Conservation (phyloP, 2,113 vertebrate genomes). For the Corydoras maculifer region DNA sequence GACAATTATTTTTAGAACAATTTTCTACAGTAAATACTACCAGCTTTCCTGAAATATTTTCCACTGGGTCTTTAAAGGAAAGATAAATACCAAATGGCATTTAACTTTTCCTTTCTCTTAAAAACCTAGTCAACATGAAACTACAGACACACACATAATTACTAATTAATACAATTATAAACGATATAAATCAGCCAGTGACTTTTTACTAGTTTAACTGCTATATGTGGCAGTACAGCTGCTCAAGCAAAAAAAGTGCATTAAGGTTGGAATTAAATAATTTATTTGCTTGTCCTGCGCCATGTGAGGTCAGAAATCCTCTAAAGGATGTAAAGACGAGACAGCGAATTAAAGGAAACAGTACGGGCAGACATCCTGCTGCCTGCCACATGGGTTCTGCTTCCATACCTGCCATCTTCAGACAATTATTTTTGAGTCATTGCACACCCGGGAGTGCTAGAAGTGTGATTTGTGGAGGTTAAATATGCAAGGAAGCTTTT, state of each 20-base stretch:
- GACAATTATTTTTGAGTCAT: constrained; percentile 10
- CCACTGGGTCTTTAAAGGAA: constrained; percentile 44
- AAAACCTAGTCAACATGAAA: neutral
- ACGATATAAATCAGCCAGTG: too few species aligned
- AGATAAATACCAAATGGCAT: constrained; percentile 32
- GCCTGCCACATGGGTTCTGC: constrained; percentile 25
- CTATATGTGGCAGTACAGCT: neutral
- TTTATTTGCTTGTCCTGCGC: neutral
- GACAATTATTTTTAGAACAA: constrained; percentile 48
- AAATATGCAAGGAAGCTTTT: constrained; percentile 5
- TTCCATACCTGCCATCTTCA: constrained; percentile 11
- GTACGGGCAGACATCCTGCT: constrained; percentile 16
- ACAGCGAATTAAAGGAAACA: constrained; percentile 16
- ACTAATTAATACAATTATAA: neutral
- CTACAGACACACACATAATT: neutral
- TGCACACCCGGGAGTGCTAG: constrained; percentile 9
- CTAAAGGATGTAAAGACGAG: constrained; percentile 2
- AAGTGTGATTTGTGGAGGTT: constrained; percentile 15
- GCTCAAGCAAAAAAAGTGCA: constrained; percentile 2
- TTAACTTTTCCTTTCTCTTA: constrained; percentile 30
- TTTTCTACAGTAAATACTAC: constrained; percentile 46
- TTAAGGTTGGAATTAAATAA: neutral
- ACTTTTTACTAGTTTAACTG: neutral
- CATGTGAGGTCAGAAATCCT: constrained; percentile 19
- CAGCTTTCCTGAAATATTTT: constrained; percentile 51